Conservation (phyloP, 2,888 invertebrate species). For the Tipula unca region DNA sequence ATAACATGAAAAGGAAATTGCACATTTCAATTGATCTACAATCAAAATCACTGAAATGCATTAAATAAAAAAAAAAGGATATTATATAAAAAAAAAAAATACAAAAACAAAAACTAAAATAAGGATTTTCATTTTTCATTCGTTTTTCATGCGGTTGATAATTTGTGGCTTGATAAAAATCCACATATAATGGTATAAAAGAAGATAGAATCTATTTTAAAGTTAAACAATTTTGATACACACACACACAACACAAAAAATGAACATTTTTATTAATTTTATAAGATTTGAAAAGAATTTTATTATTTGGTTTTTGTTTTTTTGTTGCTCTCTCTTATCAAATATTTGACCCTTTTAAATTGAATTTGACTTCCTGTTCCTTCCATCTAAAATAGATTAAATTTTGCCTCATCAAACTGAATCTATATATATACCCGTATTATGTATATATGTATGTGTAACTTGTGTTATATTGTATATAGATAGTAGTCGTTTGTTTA, state of each 20-base stretch:
- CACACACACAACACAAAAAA: neutral
- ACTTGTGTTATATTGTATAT: neutral
- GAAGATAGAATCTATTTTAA: neutral
- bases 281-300: neutral
- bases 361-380: neutral
- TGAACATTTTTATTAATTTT: neutral
- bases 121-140: neutral
- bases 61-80: too few species aligned
- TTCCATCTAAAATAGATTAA: neutral
- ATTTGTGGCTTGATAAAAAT: neutral
- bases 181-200: neutral
- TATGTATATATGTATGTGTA: neutral
- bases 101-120: neutral
- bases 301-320: too few species aligned
- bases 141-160: neutral
- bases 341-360: neutral
- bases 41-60: constrained; percentile 8
- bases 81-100: neutral
- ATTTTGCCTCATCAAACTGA: neutral
- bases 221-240: neutral
- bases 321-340: neutral
- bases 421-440: neutral
- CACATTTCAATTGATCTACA: constrained; percentile 14
- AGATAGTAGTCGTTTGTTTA: too few species aligned
- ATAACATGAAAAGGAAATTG: neutral